A percentile compares a stretch with the other conserved stretches of the same genome.
Evolutionary conservation across 2,888 invertebrate species (phyloP).

Genomic region (Nezara viridula): DNA sequence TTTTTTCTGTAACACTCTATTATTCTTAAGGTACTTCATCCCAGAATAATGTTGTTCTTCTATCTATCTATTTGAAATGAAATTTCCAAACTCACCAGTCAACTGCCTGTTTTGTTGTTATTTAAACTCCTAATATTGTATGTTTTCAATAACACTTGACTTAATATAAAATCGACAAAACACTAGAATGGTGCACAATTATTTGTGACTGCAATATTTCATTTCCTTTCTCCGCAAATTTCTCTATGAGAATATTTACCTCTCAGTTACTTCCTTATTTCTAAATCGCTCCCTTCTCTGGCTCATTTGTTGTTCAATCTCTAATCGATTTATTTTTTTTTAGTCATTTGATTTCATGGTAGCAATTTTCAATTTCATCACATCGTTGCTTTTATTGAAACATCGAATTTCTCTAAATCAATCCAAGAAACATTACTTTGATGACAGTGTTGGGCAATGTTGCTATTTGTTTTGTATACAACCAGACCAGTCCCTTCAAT

Average conservation of each 20-base stretch:
- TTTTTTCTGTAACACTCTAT: no score
- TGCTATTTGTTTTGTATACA: no score
- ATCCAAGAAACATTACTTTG: not conserved
- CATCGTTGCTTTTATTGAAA: not conserved
- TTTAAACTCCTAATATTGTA: not conserved
- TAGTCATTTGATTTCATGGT: not conserved
- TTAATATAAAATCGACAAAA: not conserved
- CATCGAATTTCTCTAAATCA: not conserved
- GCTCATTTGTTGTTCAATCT: not conserved
- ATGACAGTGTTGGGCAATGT: not conserved
- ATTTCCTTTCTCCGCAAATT: not conserved
- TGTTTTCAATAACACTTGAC: not conserved
- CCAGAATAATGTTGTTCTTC: no score
- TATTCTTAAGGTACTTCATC: no score
- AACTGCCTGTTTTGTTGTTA: not conserved
- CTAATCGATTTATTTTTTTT: not conserved
- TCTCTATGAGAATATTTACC: not conserved
- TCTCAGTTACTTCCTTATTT: not conserved
- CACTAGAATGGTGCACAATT: not conserved
- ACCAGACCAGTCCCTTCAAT: no score
- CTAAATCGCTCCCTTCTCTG: not conserved
- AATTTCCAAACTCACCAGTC: not conserved
- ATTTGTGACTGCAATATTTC: not conserved
- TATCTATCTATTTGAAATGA: no score
- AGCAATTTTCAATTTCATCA: slow-evolving; percentile 24